These are phyloP conservation scores for Norana najaformis DNA, from an alignment of 2,888 invertebrate species.

Conservation along the genomic window DNA sequence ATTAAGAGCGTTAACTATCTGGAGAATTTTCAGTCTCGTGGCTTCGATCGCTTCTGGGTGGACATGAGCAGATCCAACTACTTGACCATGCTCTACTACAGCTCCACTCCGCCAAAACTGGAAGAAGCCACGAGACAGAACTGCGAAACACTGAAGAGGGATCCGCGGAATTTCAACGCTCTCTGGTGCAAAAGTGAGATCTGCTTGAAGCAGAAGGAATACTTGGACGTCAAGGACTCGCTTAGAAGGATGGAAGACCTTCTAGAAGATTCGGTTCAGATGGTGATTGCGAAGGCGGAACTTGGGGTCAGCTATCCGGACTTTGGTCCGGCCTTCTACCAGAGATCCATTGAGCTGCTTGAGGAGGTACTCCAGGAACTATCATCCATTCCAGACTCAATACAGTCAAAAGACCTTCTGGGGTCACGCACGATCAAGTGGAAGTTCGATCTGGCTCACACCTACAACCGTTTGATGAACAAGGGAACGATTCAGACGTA, in stretches of 20 bases:
- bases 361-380: background rate
- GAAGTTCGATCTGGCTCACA: background rate
- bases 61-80: conserved; percentile 22
- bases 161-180: conserved; percentile 7
- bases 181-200: conserved; percentile 17
- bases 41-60: background rate
- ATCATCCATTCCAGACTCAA: background rate
- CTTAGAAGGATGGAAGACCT: background rate
- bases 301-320: conserved; percentile 5
- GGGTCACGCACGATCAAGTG: background rate
- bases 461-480: conserved; percentile 8
- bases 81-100: conserved; percentile 20
- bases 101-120: background rate
- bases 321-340: conserved; percentile 14
- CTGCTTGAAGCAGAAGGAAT: background rate
- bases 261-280: background rate
- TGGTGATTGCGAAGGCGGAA: conserved; percentile 5
- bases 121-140: conserved; percentile 17
- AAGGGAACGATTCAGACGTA: conserved; percentile 8
- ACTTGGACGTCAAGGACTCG: background rate
- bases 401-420: background rate
- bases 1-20: background rate
- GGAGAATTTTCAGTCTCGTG: background rate
- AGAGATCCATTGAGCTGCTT: background rate
- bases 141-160: background rate